Base-by-base conservation (phyloP, 1,140 invertebrate genomes). In the Conus ventricosus region DNA sequence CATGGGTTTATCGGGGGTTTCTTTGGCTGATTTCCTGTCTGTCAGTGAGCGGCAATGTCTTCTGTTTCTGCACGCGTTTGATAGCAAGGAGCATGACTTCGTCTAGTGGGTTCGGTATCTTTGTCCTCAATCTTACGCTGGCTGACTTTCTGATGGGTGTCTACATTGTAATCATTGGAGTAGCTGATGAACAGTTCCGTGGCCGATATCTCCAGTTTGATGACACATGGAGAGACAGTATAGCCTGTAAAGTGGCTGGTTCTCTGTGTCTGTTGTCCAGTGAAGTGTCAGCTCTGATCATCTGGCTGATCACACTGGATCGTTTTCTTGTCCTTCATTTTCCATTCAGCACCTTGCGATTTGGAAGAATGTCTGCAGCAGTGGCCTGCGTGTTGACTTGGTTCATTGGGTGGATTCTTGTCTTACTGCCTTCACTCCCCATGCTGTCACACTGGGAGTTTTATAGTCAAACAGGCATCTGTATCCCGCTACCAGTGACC, bases 401-500 rank as follows among this genome's bases (percentile, higher is more conserved):
- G 71, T 23, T 76, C 25, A 25, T 76, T 10, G 71, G 71, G 15
- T 8, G 13, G n/a, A 23, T 76, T 23, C 71, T 76, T 8, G 71
- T 23, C 13, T 23, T 25, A 76, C 8, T 76, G 20, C 71, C 71
- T n/a, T 25, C 23, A 23, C 71, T 76, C 71, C 91, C 67, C 88
- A 86, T 63, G 11, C 20, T 76, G 71, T 25, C 71, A 25, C 71
- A 76, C 71, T 76, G 71, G 71, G 25, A 23, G 20, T 76, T 76
- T 25, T 76, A 55, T 55, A 20, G 39, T 27, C 54, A 55, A n/a
- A 82, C 54, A 27, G 5, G 39, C 8, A 51, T 55, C 10, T 82
- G 39, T 53, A 53, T 82, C 89, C 1, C 88, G 87, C 5, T 92
- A 91, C 76, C 20, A 90, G 20, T n/a, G 55, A 83, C 57, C 39